A percentile compares a stretch with the other conserved stretches of the same genome.
Conservation (phyloP, 2,888 invertebrate genomes). For the Geotrupes spiniger region DNA sequence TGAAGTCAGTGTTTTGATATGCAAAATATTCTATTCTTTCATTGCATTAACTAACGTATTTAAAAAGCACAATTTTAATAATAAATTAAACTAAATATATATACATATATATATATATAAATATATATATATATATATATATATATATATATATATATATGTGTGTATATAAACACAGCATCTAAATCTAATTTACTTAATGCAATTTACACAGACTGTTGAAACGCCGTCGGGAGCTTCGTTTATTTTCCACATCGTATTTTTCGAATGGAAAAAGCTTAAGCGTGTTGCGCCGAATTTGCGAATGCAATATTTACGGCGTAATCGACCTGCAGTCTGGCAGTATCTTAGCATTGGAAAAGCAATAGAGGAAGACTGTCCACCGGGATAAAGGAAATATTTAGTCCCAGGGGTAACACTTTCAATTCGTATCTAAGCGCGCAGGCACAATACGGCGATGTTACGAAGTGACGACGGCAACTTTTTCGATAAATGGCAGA, state of each 20-base stretch:
- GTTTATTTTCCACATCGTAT: not conserved
- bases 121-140: no score
- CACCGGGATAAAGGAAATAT: conserved; percentile 45
- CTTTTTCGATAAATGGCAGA: conserved; percentile 35
- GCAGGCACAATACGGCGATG: conserved; percentile 43
- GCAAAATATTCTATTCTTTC: no score
- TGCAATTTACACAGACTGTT: no score
- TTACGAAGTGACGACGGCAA: conserved; percentile 42
- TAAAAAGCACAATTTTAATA: no score
- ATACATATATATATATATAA: no score
- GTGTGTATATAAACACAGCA: no score
- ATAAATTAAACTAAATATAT: no score
- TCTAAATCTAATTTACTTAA: no score
- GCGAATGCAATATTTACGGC: conserved; percentile 15
- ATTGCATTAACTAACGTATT: no score
- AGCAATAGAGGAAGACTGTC: conserved; percentile 44
- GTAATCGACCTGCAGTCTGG: conserved; percentile 37
- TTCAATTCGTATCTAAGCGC: conserved; percentile 44
- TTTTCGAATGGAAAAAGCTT: conserved; percentile 3
- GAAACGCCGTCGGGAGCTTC: no score
- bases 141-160: no score
- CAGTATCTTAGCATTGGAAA: conserved; percentile 38
- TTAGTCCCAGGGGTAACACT: conserved; percentile 41
- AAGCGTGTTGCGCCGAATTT: not conserved
- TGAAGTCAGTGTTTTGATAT: no score